Percentiles rank a stretch among this genome's conserved stretches.
phyloP scores from a whole-genome alignment of 2,113 vertebrate species.

The Clarias macrocephalus region DNA sequence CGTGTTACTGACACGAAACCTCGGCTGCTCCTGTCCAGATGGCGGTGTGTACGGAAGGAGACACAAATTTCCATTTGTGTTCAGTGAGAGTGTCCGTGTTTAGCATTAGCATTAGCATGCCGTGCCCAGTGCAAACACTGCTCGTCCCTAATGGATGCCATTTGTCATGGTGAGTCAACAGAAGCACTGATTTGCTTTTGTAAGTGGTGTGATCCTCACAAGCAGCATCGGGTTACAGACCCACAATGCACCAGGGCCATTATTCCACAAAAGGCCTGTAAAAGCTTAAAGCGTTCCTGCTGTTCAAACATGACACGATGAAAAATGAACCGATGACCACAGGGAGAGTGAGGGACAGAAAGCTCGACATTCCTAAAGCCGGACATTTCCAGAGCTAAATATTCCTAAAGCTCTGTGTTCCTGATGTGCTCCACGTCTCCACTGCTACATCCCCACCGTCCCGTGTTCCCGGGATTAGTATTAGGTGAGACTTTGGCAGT shows the following conservation, averaged over 20 bases:
- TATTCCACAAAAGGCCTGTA: background rate
- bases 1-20: background rate
- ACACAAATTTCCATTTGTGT: slow-evolving; percentile 11
- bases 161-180: slow-evolving; percentile 37
- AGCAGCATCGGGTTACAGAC: slow-evolving; percentile 23
- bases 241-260: slow-evolving; percentile 1
- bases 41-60: slow-evolving; percentile 32
- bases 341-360: background rate
- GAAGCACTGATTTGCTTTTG: background rate
- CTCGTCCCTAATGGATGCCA: slow-evolving; percentile 26
- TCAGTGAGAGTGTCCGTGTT: background rate
- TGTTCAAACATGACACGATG: background rate
- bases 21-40: slow-evolving; percentile 20
- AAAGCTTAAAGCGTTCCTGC: background rate
- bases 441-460: background rate
- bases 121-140: slow-evolving; percentile 21
- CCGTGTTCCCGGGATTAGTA: background rate
- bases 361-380: too few species aligned
- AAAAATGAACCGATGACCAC: background rate
- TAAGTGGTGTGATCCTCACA: slow-evolving; percentile 7
- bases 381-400: too few species aligned
- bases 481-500: background rate
- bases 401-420: background rate
- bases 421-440: too few species aligned
- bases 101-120: slow-evolving; percentile 10